Percentiles rank a stretch among this genome's conserved stretches.
Evolutionary conservation across 2,888 invertebrate genomes (phyloP).

Genomic region (Axea sp.): DNA sequence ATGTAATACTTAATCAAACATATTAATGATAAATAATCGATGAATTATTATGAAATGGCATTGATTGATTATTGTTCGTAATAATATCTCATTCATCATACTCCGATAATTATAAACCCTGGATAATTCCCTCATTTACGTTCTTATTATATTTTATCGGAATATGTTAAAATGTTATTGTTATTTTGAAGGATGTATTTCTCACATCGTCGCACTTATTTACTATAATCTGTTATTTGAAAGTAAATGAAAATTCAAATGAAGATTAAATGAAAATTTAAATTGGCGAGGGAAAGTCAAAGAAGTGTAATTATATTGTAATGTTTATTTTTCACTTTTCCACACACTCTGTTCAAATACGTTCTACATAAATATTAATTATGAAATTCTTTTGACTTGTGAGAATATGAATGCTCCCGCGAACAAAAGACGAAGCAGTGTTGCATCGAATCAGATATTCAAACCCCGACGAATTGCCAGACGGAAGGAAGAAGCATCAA

Average conservation of each 20-base stretch:
- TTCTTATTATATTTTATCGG: too few species aligned
- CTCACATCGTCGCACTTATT: too few species aligned
- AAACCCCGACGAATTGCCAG: neutral
- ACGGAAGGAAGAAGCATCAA: conserved; percentile 14
- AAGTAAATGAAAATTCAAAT: conserved; percentile 1
- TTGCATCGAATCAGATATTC: conserved; percentile 12
- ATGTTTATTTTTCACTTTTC: conserved; percentile 14
- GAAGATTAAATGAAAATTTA: too few species aligned
- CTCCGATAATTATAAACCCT: too few species aligned
- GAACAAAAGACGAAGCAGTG: conserved; percentile 10
- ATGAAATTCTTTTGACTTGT: conserved; percentile 25
- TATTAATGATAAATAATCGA: too few species aligned
- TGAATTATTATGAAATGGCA: too few species aligned
- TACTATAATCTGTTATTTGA: conserved; percentile 10
- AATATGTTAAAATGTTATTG: too few species aligned
- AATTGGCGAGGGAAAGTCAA: neutral
- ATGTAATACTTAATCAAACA: too few species aligned
- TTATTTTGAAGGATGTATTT: too few species aligned
- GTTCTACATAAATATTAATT: conserved; percentile 16
- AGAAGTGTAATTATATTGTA: conserved; percentile 9
- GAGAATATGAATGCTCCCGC: conserved; percentile 4
- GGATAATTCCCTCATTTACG: too few species aligned
- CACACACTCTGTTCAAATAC: neutral
- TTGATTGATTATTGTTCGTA: too few species aligned
- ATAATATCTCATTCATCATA: too few species aligned